phyloP scores from a whole-genome alignment of 1,140 invertebrate species.

The Pogonognathellus flavescens region DNA sequence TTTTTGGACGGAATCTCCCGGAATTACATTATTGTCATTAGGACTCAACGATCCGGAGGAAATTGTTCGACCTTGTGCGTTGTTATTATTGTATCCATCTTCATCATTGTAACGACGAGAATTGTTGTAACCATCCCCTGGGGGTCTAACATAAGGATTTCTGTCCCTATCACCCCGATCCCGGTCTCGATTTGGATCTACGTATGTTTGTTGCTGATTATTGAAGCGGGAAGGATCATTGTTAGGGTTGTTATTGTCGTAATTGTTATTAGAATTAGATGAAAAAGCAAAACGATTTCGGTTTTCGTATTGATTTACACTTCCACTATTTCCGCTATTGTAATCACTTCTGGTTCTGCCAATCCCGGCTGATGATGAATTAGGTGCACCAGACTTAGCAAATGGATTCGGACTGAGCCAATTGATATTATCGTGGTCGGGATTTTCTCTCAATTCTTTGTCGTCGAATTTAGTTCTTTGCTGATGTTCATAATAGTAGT shows the following conservation, averaged over 20 bases:
- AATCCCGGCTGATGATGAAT: neutral
- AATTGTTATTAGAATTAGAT: neutral
- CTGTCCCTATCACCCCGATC: constrained; percentile 14
- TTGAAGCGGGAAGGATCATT: neutral
- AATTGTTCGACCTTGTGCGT: neutral
- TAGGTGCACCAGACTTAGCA: neutral
- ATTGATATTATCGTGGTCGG: constrained; percentile 54
- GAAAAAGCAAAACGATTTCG: neutral
- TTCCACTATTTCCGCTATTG: neutral
- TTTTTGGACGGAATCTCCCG: neutral
- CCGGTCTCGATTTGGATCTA: neutral
- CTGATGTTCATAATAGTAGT: neutral
- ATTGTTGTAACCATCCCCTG: neutral
- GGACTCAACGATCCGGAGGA: neutral
- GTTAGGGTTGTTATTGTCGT: neutral
- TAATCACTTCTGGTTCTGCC: neutral
- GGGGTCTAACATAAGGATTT: neutral
- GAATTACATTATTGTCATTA: constrained; percentile 28
- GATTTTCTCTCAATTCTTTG: constrained; percentile 39
- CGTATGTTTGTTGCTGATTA: neutral
- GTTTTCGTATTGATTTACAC: neutral
- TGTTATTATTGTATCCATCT: neutral
- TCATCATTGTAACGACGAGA: constrained; percentile 21
- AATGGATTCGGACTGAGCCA: constrained; percentile 58
- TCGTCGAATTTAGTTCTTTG: constrained; percentile 6